Evolutionary conservation across 2,113 vertebrate genomes (phyloP), one percentile per base, ranked within the genome.

Genomic region (Mohoua ochrocephala): DNA sequence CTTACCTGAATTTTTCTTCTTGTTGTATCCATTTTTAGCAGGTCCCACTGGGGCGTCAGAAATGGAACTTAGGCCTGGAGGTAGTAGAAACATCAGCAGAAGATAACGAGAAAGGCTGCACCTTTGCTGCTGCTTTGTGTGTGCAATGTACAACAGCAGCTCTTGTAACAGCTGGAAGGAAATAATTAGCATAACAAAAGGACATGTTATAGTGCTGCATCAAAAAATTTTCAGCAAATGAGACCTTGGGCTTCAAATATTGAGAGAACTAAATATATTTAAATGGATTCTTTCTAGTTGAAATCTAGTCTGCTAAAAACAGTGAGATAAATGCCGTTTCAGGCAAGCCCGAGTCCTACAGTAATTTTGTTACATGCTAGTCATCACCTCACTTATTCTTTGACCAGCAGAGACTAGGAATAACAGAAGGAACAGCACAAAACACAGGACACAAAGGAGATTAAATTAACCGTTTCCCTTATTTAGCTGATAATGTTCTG

Each of bases 81-180:
- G 52, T 60, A 67, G 78, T 3, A 78, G 75, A 96, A 96, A 57
- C 17, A 69, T 57, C 47, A 86, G 27, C 42, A 84, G 68, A 96
- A 92, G 49, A 28, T 86, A 97, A 93, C 11, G 21, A 93, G 65
- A 87, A 90, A n/a, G 27, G 23, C 30, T 87, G 24, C 64, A 77
- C 27, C 63, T 56, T 87, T 93, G 53, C 86, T 92, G 81, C 68
- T 94, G 69, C 28, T 80, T 65, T 94, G 15, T 88, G 54, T 81
- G 50, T 85, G 45, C 69, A 80, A 31, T 41, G 60, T 80, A 37
- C 86, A 89, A 73, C 76, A 96, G 82, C 63, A 94, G 63, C 49
- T 96, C 63, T 82, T 82, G 28, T 50, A 95, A 81, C 47, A 95
- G 85, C 83, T 96, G 76, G 70, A 87, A 97, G 71, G 52, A 96